phyloP scores from a whole-genome alignment of 2,797 vertebrate genomes.

The Thunnus albacares region DNA sequence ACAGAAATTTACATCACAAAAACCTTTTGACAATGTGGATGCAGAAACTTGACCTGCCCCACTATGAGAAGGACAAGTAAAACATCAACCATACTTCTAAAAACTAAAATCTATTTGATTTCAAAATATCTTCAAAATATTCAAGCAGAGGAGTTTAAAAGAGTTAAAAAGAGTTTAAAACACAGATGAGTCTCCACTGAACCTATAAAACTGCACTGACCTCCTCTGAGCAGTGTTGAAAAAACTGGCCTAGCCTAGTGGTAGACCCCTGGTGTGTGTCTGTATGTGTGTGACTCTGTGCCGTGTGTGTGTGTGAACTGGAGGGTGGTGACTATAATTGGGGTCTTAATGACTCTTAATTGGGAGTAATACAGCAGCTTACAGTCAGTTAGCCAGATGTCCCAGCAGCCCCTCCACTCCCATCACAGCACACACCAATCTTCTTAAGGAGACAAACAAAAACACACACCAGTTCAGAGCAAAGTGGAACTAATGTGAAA shows the following conservation, averaged over 20 bases:
- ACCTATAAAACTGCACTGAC: background rate
- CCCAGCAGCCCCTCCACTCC: conserved; percentile 58
- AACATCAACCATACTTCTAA: background rate
- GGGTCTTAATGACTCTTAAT: conserved; percentile 78
- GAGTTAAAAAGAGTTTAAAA: conserved; percentile 1
- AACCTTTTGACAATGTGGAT: too few relatives aligned
- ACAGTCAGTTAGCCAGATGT: conserved; percentile 76
- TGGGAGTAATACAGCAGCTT: conserved; percentile 72
- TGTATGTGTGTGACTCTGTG: conserved; percentile 26
- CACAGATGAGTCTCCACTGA: background rate
- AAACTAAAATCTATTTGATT: background rate
- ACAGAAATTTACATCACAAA: too few relatives aligned
- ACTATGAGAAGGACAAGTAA: too few relatives aligned
- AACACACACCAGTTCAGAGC: conserved; percentile 46
- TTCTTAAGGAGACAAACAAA: conserved; percentile 59
- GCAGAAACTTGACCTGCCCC: too few relatives aligned
- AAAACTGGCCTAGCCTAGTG: conserved; percentile 13
- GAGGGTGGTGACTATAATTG: conserved; percentile 72
- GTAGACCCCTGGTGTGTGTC: conserved; percentile 25
- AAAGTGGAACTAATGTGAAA: conserved; percentile 61
- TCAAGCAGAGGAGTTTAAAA: background rate
- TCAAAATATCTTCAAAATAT: background rate
- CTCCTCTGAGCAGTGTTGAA: background rate
- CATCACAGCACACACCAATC: conserved; percentile 62
- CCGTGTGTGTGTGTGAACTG: conserved; percentile 36